These are phyloP conservation scores for Hyperoplus lanceolatus DNA, from an alignment of 2,797 vertebrate species.

Conservation along the genomic window DNA sequence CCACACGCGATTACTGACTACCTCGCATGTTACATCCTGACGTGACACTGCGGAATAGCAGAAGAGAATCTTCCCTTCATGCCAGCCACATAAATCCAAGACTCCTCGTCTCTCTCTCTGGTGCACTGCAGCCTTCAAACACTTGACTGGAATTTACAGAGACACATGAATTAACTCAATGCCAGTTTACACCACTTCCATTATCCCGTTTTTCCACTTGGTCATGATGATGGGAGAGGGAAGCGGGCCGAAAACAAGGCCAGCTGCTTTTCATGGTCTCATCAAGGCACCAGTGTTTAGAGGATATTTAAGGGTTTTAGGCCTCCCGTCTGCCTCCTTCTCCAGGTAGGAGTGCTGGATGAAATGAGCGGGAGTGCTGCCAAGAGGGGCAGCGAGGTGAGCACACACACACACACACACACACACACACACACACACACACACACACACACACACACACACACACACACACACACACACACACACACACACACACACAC, in stretches of 20 bases:
- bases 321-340: conserved; percentile 70
- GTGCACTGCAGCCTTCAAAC: conserved; percentile 75
- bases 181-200: conserved; percentile 82
- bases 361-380: conserved; percentile 56
- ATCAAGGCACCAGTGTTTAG: conserved; percentile 74
- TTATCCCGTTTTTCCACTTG: conserved; percentile 84
- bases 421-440: conserved; percentile 11
- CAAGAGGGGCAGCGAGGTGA: conserved; percentile 27
- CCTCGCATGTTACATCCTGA: conserved; percentile 56
- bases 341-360: conserved; percentile 71
- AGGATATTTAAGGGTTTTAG: conserved; percentile 66
- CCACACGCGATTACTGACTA: conserved; percentile 43
- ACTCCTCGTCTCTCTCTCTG: conserved; percentile 38
- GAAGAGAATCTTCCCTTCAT: conserved; percentile 50
- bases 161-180: conserved; percentile 81
- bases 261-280: conserved; percentile 81
- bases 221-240: conserved; percentile 79
- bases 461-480: neutral
- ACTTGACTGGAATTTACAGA: conserved; percentile 80
- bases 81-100: conserved; percentile 67
- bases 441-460: conserved; percentile 16
- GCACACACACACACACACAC: neutral
- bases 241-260: conserved; percentile 70
- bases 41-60: conserved; percentile 58
- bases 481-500: conserved; percentile 5